Conservation (phyloP, 2,113 vertebrate genomes). For the Chroicocephalus ridibundus region DNA sequence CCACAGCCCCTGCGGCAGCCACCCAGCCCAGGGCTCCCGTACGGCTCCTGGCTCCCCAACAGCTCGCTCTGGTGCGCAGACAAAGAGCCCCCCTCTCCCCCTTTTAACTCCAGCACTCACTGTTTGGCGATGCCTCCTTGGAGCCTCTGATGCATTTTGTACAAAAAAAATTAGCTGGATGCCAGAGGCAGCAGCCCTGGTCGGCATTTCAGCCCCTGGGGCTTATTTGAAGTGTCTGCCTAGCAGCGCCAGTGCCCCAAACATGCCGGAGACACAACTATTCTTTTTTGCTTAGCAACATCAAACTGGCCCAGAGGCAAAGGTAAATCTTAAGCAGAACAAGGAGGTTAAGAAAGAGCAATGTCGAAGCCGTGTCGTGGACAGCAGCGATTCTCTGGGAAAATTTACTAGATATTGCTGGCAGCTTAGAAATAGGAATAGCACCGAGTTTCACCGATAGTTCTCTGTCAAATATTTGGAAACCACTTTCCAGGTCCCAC, state of each 20-base stretch:
- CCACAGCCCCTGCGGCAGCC: neutral
- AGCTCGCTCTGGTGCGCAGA: neutral
- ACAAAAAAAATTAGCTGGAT: neutral
- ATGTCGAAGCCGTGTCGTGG: fast-evolving
- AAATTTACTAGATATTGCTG: neutral
- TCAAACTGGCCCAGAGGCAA: neutral
- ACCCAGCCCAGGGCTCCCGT: neutral
- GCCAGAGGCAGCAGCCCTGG: neutral
- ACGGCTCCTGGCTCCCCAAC: neutral
- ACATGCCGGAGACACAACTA: neutral
- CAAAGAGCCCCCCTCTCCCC: neutral
- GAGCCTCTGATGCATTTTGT: neutral
- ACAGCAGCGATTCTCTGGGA: neutral
- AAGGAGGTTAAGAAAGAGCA: neutral
- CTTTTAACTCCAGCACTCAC: neutral
- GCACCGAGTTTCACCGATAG: neutral
- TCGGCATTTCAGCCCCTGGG: neutral
- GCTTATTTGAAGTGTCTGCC: neutral
- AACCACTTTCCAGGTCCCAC: neutral
- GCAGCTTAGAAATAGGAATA: neutral
- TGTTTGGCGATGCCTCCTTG: neutral
- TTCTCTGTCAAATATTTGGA: conserved; percentile 46
- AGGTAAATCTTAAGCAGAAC: neutral
- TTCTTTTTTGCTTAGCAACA: neutral
- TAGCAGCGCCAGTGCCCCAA: conserved; percentile 37